Base-by-base conservation (phyloP, 2,888 invertebrate species). In the Melieria omissa region DNA sequence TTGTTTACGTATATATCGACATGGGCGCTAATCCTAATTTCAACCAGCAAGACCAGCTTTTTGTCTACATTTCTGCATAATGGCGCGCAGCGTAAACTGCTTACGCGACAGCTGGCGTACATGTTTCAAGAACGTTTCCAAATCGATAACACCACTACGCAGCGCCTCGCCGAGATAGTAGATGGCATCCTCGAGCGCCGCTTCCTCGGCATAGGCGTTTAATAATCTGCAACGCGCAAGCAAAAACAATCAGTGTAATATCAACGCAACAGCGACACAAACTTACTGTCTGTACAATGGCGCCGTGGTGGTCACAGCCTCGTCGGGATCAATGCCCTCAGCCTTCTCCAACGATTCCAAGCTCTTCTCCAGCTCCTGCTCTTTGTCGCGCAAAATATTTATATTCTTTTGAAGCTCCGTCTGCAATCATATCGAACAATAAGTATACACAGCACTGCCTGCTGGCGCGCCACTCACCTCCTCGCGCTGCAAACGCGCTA, bases 91-190 rank as follows among this genome's bases (percentile, higher is more conserved):
- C 89, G 97, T 96, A 84, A 99, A 99, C 88, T 99, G 99, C 83
- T 95, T 93, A 71, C 99, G 92, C 9, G 99, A 98, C 75, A 99
- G 88, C 76, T 95, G 94, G 76, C 99, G 92, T 2, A 99, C 97
- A 89, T 98, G 96, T 88, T 98, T 98, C 80, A 99, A 90, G 88
- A 98, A 99, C 69, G 95, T 94, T 84, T 99, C 98, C 82, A 99
- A 88, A 88, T 98, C 98, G 82, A 99, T 95, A 7, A 96, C 95
- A 74, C 95, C 93, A 80, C 95, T 93, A 76, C 97, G 91, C 74
- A 99, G 88, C 9, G 97, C 98, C 88, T 98, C 97, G 8, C 98
- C 98, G 88, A 99, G 92, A 85, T 97, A 98, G 86, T 99, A 99
- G 84, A 99, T 97, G 74, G 98, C 96, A 89, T 99, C 99, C 89